Evolutionary conservation across 2,797 vertebrate genomes (phyloP).

Genomic region (Sebastes wilsoni): DNA sequence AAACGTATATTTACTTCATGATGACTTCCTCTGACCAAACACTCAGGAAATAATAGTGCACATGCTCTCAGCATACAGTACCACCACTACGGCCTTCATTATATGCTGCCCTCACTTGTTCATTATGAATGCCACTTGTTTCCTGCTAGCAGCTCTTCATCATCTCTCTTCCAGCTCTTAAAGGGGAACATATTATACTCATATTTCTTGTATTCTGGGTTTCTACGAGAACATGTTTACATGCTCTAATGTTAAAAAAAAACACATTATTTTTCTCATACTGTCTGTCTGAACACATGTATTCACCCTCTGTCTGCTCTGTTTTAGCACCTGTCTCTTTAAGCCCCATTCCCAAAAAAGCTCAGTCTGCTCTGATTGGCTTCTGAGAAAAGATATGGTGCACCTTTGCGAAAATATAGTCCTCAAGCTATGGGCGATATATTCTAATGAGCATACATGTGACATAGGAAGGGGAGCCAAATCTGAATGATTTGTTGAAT

Average conservation of each 20-base stretch:
- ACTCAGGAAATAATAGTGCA: not conserved
- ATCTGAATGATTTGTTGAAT: too few relatives aligned
- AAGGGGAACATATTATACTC: not conserved
- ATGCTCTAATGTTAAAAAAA: not conserved
- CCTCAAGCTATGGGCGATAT: too few relatives aligned
- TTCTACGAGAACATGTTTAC: not conserved
- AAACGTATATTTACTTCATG: not conserved
- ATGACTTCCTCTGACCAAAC: not conserved
- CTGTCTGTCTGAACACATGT: not conserved
- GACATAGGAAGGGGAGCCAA: too few relatives aligned
- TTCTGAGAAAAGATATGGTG: too few relatives aligned
- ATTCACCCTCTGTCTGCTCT: too few relatives aligned
- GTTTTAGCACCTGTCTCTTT: too few relatives aligned
- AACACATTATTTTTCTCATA: not conserved
- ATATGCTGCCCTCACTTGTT: not conserved
- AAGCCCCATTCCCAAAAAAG: too few relatives aligned
- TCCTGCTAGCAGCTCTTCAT: slow-evolving; percentile 3
- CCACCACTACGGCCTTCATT: not conserved
- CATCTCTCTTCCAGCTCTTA: not conserved
- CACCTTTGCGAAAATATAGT: too few relatives aligned
- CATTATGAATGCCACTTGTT: not conserved
- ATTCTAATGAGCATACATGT: too few relatives aligned
- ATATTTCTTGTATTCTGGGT: not conserved
- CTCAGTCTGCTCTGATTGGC: too few relatives aligned
- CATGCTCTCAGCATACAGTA: not conserved